A percentile compares a stretch with the other conserved stretches of the same genome.
phyloP scores from a whole-genome alignment of 2,888 invertebrate genomes.

The Sinotaia quadrata region DNA sequence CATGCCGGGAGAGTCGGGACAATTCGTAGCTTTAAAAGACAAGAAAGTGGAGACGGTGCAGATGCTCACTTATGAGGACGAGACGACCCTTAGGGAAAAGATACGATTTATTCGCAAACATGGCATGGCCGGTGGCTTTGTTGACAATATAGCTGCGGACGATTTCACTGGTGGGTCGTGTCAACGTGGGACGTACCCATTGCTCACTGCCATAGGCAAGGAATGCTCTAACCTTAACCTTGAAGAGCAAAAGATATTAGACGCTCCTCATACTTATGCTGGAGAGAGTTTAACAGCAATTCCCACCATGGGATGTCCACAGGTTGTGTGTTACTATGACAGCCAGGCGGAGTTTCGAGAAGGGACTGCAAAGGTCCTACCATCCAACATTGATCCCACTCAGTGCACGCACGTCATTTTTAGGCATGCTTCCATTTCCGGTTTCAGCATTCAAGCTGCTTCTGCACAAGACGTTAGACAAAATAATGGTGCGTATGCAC shows the following conservation, averaged over 20 bases:
- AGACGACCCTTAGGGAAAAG: background rate
- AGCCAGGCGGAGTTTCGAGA: background rate
- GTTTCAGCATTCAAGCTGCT: background rate
- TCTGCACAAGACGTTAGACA: background rate
- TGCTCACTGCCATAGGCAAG: background rate
- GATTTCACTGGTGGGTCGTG: background rate
- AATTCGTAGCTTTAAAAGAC: background rate
- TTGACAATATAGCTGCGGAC: background rate
- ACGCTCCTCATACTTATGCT: background rate
- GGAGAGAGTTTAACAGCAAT: background rate
- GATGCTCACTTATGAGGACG: background rate
- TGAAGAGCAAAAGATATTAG: background rate
- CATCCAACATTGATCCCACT: background rate
- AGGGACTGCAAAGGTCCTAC: background rate
- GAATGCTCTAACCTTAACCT: background rate
- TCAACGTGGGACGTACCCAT: background rate
- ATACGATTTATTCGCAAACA: background rate
- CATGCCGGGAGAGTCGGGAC: background rate
- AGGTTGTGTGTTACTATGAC: slow-evolving; percentile 1
- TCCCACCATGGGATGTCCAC: background rate
- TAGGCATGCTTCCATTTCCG: background rate
- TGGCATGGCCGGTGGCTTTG: background rate
- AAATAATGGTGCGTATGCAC: background rate
- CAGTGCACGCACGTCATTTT: slow-evolving; percentile 8
- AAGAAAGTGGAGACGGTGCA: no score